A percentile compares a stretch with the other conserved stretches of the same genome.
phyloP scores from a whole-genome alignment of 2,797 vertebrate species.

The Cercopithecus hamlyni region DNA sequence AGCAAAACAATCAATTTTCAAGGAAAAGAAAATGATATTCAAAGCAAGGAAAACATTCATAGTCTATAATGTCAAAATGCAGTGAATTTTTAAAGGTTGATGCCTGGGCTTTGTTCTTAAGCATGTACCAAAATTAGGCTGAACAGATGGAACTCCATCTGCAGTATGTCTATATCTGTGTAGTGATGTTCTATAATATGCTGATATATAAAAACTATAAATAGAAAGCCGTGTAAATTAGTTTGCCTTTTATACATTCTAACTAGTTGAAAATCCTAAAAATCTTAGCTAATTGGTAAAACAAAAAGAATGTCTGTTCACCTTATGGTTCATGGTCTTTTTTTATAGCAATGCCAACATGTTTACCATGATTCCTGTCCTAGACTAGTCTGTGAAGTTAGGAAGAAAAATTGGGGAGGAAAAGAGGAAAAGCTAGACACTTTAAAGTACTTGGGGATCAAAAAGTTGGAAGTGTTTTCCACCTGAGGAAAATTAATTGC shows the following conservation, averaged over 20 bases:
- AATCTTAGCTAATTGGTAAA: conserved; percentile 17
- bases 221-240: conserved; percentile 63
- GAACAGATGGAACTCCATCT: conserved; percentile 62
- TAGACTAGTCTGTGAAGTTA: background rate
- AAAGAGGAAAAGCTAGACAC: accelerated
- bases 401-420: background rate
- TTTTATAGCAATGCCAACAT: background rate
- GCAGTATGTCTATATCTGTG: background rate
- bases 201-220: conserved; percentile 55
- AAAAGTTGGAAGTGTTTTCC: background rate
- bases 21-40: background rate
- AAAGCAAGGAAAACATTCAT: background rate
- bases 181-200: conserved; percentile 42
- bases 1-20: conserved; percentile 4
- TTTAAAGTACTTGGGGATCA: background rate
- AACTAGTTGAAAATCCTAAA: conserved; percentile 49
- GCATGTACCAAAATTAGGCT: background rate
- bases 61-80: background rate
- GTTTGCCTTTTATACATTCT: conserved; percentile 24
- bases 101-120: conserved; percentile 53
- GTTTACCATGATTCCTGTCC: background rate
- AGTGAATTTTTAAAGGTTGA: background rate
- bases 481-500: background rate
- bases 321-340: background rate
- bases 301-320: background rate